Conservation (phyloP, 2,113 vertebrate species). For the Physeter macrocephalus region DNA sequence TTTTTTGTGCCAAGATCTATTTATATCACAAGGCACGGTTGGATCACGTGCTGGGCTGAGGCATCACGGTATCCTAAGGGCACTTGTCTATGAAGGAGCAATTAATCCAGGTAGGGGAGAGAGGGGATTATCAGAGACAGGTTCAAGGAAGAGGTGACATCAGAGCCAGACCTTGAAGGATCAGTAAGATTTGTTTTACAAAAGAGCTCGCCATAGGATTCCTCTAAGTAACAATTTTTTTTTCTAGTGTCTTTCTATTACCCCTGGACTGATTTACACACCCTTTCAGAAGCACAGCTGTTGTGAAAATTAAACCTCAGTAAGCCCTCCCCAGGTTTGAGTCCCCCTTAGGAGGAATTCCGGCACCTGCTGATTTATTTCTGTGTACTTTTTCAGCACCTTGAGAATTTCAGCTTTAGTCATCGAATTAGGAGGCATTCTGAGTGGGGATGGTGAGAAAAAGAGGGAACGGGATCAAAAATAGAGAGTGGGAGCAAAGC, state of each 20-base stretch:
- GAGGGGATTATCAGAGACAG: neutral
- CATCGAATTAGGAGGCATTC: neutral
- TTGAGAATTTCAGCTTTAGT: constrained; percentile 44
- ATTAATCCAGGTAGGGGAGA: neutral
- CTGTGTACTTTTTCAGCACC: constrained; percentile 53
- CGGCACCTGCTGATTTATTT: constrained; percentile 65
- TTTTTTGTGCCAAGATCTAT: constrained; percentile 15
- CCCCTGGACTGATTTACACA: constrained; percentile 46
- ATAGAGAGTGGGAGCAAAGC: neutral
- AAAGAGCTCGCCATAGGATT: constrained; percentile 27
- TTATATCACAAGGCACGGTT: constrained; percentile 31
- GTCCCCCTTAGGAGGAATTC: constrained; percentile 43
- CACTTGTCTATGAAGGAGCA: neutral
- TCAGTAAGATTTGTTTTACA: constrained; percentile 51
- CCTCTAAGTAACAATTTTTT: constrained; percentile 31
- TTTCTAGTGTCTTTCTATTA: constrained; percentile 32
- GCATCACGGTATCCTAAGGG: neutral
- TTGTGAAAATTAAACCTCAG: constrained; percentile 58
- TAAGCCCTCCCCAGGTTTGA: constrained; percentile 46
- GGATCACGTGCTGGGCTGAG: neutral
- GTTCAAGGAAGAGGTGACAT: neutral
- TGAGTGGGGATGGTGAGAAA: neutral
- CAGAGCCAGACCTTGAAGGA: neutral
- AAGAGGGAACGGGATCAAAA: neutral
- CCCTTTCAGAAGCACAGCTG: constrained; percentile 58